Conservation (phyloP, 2,888 invertebrate species). For the Leptinotarsa rubiginosa region DNA sequence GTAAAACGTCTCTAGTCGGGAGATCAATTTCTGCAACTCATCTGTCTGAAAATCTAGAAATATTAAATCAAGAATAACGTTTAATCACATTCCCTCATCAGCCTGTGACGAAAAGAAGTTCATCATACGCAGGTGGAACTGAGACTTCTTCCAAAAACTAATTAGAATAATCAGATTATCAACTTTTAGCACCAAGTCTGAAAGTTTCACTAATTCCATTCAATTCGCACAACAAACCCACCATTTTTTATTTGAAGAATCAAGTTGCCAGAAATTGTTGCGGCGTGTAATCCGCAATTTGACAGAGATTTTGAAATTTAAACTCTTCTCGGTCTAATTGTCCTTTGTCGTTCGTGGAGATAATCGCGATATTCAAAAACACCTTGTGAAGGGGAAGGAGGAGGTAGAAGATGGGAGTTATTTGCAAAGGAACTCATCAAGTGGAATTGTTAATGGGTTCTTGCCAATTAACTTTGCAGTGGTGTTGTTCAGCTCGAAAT, state of each 20-base stretch:
- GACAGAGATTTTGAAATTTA: background rate
- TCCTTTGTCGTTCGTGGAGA: background rate
- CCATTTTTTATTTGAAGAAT: background rate
- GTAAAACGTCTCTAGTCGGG: no score
- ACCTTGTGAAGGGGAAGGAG: background rate
- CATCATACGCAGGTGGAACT: background rate
- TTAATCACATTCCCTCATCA: no score
- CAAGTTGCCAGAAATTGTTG: background rate
- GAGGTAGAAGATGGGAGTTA: background rate
- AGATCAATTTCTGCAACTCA: no score
- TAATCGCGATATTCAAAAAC: background rate
- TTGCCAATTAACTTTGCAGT: background rate
- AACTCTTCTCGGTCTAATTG: background rate
- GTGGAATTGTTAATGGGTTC: background rate
- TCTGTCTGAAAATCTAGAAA: no score
- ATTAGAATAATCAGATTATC: slow-evolving; percentile 10
- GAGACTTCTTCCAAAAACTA: background rate
- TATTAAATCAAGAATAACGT: no score
- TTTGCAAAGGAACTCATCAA: background rate
- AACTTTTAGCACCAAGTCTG: background rate
- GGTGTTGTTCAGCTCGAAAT: background rate
- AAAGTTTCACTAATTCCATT: background rate
- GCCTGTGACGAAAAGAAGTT: background rate
- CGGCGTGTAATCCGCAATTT: background rate
- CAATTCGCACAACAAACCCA: background rate